A percentile compares a stretch with the other conserved stretches of the same genome.
Conservation (phyloP, 2,113 vertebrate genomes). For the Antennarius striatus region DNA sequence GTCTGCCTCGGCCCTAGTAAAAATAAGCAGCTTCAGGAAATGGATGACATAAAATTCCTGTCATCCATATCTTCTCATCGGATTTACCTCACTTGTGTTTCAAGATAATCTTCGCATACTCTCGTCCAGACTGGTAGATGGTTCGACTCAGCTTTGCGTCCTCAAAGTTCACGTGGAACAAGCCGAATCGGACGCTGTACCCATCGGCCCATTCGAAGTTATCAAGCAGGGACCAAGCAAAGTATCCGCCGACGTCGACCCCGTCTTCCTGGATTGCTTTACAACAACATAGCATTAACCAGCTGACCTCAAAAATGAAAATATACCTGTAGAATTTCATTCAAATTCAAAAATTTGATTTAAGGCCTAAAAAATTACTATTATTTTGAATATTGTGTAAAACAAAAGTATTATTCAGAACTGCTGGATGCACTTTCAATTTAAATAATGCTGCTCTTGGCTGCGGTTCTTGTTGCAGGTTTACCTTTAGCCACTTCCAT, state of each 20-base stretch:
- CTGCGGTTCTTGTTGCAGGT: too few species aligned
- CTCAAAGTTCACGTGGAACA: constrained; percentile 83
- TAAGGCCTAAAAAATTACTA: too few species aligned
- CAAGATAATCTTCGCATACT: constrained; percentile 80
- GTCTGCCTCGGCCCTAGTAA: too few species aligned
- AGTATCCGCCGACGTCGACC: constrained; percentile 76
- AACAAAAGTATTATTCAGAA: too few species aligned
- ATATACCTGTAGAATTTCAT: too few species aligned
- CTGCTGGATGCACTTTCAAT: too few species aligned
- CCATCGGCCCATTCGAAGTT: constrained; percentile 84
- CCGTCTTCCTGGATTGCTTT: constrained; percentile 74
- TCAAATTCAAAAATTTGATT: too few species aligned
- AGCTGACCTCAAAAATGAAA: too few species aligned
- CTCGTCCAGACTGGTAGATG: constrained; percentile 79
- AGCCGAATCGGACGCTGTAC: constrained; percentile 80
- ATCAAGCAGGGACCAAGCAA: constrained; percentile 82
- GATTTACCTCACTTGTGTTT: constrained; percentile 54
- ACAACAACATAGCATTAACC: constrained; percentile 12
- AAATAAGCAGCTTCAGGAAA: neutral
- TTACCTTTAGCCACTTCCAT: constrained; percentile 85
- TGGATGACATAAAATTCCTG: neutral
- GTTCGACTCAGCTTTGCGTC: constrained; percentile 66
- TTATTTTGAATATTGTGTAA: too few species aligned
- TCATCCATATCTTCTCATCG: neutral
- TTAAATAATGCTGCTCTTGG: too few species aligned